Evolutionary conservation across 2,113 vertebrate species (phyloP).

Genomic region (Microcebus jonahi): DNA sequence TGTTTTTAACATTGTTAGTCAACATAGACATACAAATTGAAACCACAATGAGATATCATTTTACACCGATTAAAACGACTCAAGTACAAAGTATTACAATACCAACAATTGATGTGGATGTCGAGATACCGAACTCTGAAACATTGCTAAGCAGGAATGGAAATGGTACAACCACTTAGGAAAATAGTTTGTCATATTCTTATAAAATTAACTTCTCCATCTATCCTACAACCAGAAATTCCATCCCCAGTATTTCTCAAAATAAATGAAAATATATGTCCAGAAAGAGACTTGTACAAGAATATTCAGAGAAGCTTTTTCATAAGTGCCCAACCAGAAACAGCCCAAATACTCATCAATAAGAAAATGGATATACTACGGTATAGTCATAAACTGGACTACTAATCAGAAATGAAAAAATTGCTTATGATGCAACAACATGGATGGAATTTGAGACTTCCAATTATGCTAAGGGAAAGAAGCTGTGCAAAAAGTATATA

Average conservation of each 20-base stretch:
- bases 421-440: neutral
- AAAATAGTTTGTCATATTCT: neutral
- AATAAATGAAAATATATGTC: neutral
- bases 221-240: neutral
- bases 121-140: neutral
- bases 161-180: neutral
- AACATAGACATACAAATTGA: neutral
- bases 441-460: neutral
- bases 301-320: neutral
- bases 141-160: neutral
- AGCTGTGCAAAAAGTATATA: neutral
- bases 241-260: neutral
- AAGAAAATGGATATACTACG: neutral
- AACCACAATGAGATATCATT: neutral
- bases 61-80: neutral
- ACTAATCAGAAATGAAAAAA: slow-evolving; percentile 2
- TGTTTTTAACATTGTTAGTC: neutral
- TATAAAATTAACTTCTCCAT: neutral
- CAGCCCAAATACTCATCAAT: neutral
- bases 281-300: neutral
- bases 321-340: neutral
- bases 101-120: neutral
- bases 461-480: neutral
- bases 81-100: neutral
- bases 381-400: neutral